Conservation (phyloP, 2,888 invertebrate genomes). For the Zelleria hepariella region DNA sequence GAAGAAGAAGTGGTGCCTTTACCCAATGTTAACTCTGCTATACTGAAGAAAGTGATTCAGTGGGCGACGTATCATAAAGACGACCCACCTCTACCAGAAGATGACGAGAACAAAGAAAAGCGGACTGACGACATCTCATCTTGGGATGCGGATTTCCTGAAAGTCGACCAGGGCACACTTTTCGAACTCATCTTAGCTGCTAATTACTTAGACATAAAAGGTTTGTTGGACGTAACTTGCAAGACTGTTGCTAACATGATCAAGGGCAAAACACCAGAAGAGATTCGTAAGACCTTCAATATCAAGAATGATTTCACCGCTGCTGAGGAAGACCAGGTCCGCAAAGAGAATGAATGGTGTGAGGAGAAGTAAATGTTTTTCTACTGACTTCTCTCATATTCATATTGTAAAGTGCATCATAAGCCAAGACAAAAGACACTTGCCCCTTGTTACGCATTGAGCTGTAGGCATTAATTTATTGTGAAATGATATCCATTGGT, state of each 20-base stretch:
- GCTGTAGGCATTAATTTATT: no score
- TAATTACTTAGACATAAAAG: slow-evolving; percentile 96
- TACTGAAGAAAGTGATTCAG: slow-evolving; percentile 93
- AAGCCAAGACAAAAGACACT: background rate
- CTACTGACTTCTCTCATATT: background rate
- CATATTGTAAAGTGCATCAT: background rate
- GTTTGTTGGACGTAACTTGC: slow-evolving; percentile 96
- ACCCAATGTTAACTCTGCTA: slow-evolving; percentile 97
- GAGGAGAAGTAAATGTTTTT: slow-evolving; percentile 78
- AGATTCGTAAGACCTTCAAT: slow-evolving; percentile 96
- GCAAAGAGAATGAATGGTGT: slow-evolving; percentile 96
- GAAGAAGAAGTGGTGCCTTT: slow-evolving; percentile 96
- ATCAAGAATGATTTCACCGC: slow-evolving; percentile 97
- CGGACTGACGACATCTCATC: slow-evolving; percentile 99
- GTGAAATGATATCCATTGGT: no score
- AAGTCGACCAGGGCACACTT: slow-evolving; percentile 97
- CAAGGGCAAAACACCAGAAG: slow-evolving; percentile 97
- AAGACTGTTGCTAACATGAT: slow-evolving; percentile 99
- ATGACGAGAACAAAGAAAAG: slow-evolving; percentile 97
- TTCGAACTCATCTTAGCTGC: slow-evolving; percentile 97
- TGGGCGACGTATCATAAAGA: slow-evolving; percentile 96
- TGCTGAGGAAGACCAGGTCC: slow-evolving; percentile 98
- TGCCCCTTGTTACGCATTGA: no score
- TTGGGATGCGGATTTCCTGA: slow-evolving; percentile 99
- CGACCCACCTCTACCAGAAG: slow-evolving; percentile 95